A percentile compares a stretch with the other conserved stretches of the same genome.
Evolutionary conservation across 2,888 invertebrate species (phyloP).

Genomic region (Acrobasis suavella): DNA sequence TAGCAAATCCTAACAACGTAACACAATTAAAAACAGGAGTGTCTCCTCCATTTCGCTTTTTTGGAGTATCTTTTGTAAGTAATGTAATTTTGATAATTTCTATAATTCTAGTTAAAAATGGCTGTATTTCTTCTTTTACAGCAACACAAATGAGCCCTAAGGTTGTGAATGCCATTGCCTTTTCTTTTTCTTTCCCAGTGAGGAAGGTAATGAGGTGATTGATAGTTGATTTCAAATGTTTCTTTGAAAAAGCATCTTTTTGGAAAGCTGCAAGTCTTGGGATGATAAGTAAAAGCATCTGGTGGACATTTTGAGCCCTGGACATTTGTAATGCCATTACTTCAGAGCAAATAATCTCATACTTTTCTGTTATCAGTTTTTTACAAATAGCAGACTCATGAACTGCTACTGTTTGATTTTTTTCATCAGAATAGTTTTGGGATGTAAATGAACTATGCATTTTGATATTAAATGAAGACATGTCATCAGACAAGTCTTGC

Average conservation of each 20-base stretch:
- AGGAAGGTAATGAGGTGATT: conserved; percentile 89
- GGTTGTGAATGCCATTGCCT: conserved; percentile 93
- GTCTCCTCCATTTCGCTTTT: conserved; percentile 88
- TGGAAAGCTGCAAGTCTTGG: conserved; percentile 97
- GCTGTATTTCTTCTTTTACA: conserved; percentile 90
- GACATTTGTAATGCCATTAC: conserved; percentile 92
- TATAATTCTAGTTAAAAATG: conserved; percentile 91
- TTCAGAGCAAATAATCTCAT: conserved; percentile 89
- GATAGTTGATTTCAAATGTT: conserved; percentile 89
- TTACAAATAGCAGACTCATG: conserved; percentile 94
- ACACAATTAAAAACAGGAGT: conserved; percentile 96
- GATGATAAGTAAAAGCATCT: conserved; percentile 91
- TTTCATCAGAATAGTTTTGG: conserved; percentile 60
- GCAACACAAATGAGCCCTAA: conserved; percentile 96
- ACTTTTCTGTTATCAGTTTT: conserved; percentile 91
- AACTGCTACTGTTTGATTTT: conserved; percentile 60
- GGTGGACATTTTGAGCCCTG: conserved; percentile 91
- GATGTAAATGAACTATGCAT: conserved; percentile 58
- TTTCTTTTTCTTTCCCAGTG: conserved; percentile 91
- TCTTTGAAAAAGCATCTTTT: conserved; percentile 88
- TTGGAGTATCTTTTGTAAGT: conserved; percentile 89
- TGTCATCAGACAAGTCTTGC: conserved; percentile 75
- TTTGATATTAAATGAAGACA: conserved; percentile 78
- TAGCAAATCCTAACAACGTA: conserved; percentile 94
- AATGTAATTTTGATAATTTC: conserved; percentile 89